Conservation (phyloP, 2,888 invertebrate species). For the Pristionchus mayeri region DNA sequence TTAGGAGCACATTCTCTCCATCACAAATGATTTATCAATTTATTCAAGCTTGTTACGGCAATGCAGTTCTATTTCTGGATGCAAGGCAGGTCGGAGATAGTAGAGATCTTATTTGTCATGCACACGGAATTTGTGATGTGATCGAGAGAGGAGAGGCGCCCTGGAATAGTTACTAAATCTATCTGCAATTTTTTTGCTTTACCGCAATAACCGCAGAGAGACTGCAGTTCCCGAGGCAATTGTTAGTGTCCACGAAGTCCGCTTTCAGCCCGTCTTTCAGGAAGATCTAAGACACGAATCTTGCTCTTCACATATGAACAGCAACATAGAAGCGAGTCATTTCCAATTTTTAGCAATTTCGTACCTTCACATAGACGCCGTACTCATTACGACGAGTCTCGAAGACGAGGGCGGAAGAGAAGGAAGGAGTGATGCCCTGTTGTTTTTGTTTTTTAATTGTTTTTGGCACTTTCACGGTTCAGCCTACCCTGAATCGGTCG, state of each 20-base stretch:
- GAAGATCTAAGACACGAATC: not conserved
- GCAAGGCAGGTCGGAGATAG: too few species aligned
- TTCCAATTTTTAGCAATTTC: too few species aligned
- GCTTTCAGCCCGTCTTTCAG: constrained; percentile 12
- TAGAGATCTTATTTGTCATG: too few species aligned
- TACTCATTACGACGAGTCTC: constrained; percentile 6
- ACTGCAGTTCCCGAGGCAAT: constrained; percentile 4
- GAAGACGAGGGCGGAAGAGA: constrained; percentile 39
- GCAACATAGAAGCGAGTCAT: too few species aligned
- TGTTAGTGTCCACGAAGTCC: constrained; percentile 1
- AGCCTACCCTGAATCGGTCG: not conserved
- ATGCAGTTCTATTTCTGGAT: too few species aligned
- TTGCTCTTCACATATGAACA: too few species aligned
- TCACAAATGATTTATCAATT: too few species aligned
- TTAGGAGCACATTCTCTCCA: too few species aligned
- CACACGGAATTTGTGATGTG: not conserved
- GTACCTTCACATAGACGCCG: constrained; percentile 30
- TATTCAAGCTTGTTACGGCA: too few species aligned
- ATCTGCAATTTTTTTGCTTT: not conserved
- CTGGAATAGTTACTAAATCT: not conserved
- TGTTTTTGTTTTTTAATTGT: too few species aligned
- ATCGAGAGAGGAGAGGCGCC: not conserved
- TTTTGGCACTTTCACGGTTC: too few species aligned
- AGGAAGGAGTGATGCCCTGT: constrained; percentile 35
- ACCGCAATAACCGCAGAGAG: not conserved